Evolutionary conservation across 2,888 invertebrate species (phyloP), one percentile per base, ranked within the genome.

Genomic region (Nephrotoma guestfalica): DNA sequence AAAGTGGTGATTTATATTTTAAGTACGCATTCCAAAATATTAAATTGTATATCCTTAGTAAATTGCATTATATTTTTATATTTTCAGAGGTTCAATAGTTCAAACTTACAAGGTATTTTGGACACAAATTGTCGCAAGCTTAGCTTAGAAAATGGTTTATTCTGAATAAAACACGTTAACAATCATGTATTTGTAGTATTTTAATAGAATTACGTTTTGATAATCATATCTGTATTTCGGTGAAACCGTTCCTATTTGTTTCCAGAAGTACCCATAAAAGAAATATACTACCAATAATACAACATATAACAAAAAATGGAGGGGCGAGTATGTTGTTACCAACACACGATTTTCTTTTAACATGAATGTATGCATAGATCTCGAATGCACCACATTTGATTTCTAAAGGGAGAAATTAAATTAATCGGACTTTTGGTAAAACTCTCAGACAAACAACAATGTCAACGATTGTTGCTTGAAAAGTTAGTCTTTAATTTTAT

Each of bases 181-280:
- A 6, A 57, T 30, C 30, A 30, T 57, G 4, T 4, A 15, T 15
- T 30, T 30, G 30, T 30, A 30, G 30, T 51, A 51, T 15, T 1
- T 3, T 57, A 57, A 6, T 15, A 18, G n/a, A 57, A 15, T 15
- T 57, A 4, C 30, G 0, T 71, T 86, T 57, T 57, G 86, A 83
- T 41, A 91, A 87, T 45, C 87, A 88, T 41, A 88, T 89, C 87
- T 91, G 87, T 87, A 91, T 90, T 6, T 88, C 87, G 41, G 91
- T 91, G 47, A 89, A 89, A n/a, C 89, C 90, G 87, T 90, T 90
- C 4, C 91, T 91, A 87, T 90, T 91, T 3, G 91, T 91, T 88
- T 91, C 91, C 0, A 91, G 91, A 18, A 91, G 87, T 87, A 89
- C 89, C 0, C 89, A 71, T 9, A 89, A 88, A 6, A 91, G 88